These are phyloP conservation scores for Lagria hirta DNA, from an alignment of 2,888 invertebrate species.

Conservation along the genomic window DNA sequence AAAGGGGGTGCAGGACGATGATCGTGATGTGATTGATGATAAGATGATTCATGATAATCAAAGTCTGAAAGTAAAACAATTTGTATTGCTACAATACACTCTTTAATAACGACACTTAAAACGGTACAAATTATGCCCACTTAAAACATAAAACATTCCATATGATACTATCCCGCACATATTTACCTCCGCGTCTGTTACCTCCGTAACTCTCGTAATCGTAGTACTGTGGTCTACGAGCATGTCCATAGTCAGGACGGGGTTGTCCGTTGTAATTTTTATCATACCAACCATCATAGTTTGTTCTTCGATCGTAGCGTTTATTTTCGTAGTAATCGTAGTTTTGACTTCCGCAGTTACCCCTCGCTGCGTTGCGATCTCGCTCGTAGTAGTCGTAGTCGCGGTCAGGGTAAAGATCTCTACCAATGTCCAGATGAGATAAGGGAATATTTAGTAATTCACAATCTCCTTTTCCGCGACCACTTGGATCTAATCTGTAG, in stretches of 20 bases:
- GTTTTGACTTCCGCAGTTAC: constrained; percentile 33
- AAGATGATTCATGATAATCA: constrained; percentile 41
- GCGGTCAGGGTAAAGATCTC: constrained; percentile 66
- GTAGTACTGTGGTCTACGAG: constrained; percentile 18
- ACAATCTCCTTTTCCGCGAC: constrained; percentile 73
- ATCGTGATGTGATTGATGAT: constrained; percentile 37
- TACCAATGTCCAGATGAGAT: constrained; percentile 65
- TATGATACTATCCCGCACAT: constrained; percentile 39
- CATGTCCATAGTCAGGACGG: constrained; percentile 41
- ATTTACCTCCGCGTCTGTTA: constrained; percentile 48
- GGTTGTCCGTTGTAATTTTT: constrained; percentile 31
- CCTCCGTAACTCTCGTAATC: constrained; percentile 21
- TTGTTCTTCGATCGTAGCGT: constrained; percentile 9
- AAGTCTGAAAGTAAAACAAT: constrained; percentile 40
- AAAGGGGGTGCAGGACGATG: constrained; percentile 31
- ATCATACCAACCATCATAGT: constrained; percentile 31
- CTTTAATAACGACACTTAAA: too few species aligned
- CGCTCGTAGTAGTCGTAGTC: constrained; percentile 80
- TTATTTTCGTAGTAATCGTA: constrained; percentile 24
- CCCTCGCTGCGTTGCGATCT: constrained; percentile 67
- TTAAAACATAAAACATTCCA: constrained; percentile 46
- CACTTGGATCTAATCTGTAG: constrained; percentile 68
- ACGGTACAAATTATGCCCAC: too few species aligned
- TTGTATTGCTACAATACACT: too few species aligned
- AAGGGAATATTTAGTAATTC: constrained; percentile 74